Evolutionary conservation across 1,140 invertebrate genomes (phyloP), one percentile per base, ranked within the genome.

Genomic region (Venturia canescens): DNA sequence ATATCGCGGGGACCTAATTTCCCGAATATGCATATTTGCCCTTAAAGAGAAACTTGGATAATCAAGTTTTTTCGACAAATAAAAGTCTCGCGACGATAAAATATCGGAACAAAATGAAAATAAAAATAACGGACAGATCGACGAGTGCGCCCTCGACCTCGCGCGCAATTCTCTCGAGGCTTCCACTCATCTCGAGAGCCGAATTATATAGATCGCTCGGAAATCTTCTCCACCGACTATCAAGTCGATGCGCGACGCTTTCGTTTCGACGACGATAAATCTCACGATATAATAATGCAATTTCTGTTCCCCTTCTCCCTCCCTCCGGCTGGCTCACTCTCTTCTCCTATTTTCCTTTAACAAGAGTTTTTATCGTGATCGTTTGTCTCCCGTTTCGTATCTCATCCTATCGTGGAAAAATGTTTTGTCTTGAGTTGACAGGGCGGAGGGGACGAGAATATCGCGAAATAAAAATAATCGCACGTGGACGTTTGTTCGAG

Each of bases 381-480:
- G 15, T 44, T 44, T 44, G 6, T 44, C 38, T 44, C 38, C 15
- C 38, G 38, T 44, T 44, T 15, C 6, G 15, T 44, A 7, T 15
- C 38, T 15, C 38, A 44, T 44, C 15, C 38, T 44, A 16, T 15
- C 5, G n/a, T 21, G 50, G 11, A 44, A 44, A 0, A 44, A 44
- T 44, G 1, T 53, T 53, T 53, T n/a, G 16, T 53, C n/a, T 44
- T 44, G 6, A 7, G 6, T 44, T 44, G 15, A 6, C 15, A 44
- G 6, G 6, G 38, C 50, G 1, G 11, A 44, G 7, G 38, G 38
- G 5, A 34, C 3, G 31, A 34, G 31, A 44, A 53, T 53, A n/a
- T 53, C 18, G 50, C n/a, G n/a, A 69, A 69, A 69, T 18, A 69
- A 69, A 31, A 69, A 69, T n/a, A 34, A 69, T 69, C 7, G 21